Conservation (phyloP, 2,888 invertebrate genomes). For the Caenorhabditis sp. region DNA sequence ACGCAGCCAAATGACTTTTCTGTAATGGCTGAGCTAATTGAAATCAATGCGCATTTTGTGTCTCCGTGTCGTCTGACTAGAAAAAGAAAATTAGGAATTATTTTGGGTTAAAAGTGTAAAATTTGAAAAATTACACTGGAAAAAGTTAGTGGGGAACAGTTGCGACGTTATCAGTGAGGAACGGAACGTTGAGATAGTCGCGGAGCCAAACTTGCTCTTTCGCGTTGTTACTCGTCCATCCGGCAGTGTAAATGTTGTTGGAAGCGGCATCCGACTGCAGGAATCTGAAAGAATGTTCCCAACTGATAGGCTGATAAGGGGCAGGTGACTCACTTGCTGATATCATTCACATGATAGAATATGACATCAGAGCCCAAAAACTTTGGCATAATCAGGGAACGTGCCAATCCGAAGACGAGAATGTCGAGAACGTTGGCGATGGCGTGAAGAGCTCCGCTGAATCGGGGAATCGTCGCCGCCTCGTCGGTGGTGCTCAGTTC, state of each 20-base stretch:
- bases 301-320: background rate
- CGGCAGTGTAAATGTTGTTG: constrained; percentile 60
- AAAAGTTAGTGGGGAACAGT: constrained; percentile 28
- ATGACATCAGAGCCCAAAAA: constrained; percentile 61
- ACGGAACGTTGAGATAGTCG: constrained; percentile 53
- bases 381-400: constrained; percentile 46
- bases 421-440: constrained; percentile 48
- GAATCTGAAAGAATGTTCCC: constrained; percentile 24
- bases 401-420: constrained; percentile 29
- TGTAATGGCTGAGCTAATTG: too few species aligned
- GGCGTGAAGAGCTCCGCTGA: constrained; percentile 35
- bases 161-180: constrained; percentile 57
- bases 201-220: constrained; percentile 49
- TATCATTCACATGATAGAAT: constrained; percentile 62
- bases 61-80: too few species aligned
- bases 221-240: constrained; percentile 53
- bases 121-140: background rate
- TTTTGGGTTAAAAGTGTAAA: background rate
- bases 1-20: too few species aligned
- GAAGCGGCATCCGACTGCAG: constrained; percentile 36
- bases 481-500: constrained; percentile 61
- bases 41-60: too few species aligned
- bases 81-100: background rate
- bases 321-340: constrained; percentile 48
- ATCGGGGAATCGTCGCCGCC: constrained; percentile 33